Conservation (phyloP, 2,888 invertebrate genomes). For the Orchestes rusci region DNA sequence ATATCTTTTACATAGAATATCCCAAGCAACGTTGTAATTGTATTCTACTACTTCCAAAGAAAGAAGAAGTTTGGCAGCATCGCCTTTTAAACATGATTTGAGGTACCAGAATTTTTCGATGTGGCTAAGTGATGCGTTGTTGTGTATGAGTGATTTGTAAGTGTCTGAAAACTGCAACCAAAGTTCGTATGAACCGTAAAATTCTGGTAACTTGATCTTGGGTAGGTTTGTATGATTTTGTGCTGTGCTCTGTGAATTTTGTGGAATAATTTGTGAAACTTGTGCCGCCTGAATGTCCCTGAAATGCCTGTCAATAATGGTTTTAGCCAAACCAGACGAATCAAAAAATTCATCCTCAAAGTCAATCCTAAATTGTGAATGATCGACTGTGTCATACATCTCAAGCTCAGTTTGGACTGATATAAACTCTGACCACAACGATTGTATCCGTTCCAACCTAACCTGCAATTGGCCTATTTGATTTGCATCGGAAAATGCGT, state of each 20-base stretch:
- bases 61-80: constrained; percentile 1
- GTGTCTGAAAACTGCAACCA: constrained; percentile 6
- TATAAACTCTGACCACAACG: constrained; percentile 1
- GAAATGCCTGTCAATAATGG: not conserved
- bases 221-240: not conserved
- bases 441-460: constrained; percentile 1
- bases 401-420: constrained; percentile 4
- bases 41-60: not conserved
- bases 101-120: constrained; percentile 1
- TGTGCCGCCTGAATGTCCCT: not conserved
- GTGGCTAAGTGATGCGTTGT: not conserved
- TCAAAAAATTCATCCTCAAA: constrained; percentile 9
- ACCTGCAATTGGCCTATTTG: constrained; percentile 3
- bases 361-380: not conserved
- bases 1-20: not conserved
- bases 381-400: not conserved
- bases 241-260: not conserved
- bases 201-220: not conserved
- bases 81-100: constrained; percentile 1
- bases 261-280: not conserved
- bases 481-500: not conserved
- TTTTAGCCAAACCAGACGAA: not conserved
- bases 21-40: constrained; percentile 4
- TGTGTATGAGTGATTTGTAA: constrained; percentile 1
- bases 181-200: not conserved